phyloP scores from a whole-genome alignment of 2,797 vertebrate species.

The Alauda arvensis region DNA sequence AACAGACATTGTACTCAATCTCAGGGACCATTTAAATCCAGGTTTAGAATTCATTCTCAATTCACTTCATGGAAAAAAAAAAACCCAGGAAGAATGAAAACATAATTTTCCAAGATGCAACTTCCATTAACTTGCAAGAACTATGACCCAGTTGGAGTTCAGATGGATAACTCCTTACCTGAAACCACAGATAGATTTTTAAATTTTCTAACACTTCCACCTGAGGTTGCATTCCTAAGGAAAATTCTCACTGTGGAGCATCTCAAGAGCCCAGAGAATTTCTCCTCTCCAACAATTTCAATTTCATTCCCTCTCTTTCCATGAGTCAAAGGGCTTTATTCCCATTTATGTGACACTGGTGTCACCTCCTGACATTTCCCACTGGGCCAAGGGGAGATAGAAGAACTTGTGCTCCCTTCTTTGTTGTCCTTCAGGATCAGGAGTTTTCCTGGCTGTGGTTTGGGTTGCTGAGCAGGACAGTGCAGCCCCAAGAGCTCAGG shows the following conservation, averaged over 20 bases:
- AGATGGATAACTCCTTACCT: constrained; percentile 21
- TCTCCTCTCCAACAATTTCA: background rate
- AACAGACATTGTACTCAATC: background rate
- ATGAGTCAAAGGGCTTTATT: background rate
- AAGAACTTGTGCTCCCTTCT: background rate
- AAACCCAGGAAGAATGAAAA: background rate
- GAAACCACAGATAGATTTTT: background rate
- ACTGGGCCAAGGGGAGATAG: background rate
- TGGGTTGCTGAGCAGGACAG: background rate
- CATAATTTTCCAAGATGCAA: constrained; percentile 10
- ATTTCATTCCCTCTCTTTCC: background rate
- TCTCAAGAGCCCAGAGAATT: background rate
- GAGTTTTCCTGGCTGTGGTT: background rate
- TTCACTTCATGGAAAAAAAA: background rate
- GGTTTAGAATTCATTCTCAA: background rate
- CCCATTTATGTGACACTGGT: background rate
- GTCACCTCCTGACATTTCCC: background rate
- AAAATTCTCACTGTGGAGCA: background rate
- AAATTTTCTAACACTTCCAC: background rate
- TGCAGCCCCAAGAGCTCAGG: background rate
- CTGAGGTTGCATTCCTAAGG: background rate
- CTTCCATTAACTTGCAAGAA: background rate
- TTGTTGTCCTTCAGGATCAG: constrained; percentile 17
- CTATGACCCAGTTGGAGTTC: background rate
- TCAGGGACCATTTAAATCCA: background rate